Evolutionary conservation across 35 echinoderm and acorn worm genomes (phyloP).

Genomic region (Anneissia japonica): DNA sequence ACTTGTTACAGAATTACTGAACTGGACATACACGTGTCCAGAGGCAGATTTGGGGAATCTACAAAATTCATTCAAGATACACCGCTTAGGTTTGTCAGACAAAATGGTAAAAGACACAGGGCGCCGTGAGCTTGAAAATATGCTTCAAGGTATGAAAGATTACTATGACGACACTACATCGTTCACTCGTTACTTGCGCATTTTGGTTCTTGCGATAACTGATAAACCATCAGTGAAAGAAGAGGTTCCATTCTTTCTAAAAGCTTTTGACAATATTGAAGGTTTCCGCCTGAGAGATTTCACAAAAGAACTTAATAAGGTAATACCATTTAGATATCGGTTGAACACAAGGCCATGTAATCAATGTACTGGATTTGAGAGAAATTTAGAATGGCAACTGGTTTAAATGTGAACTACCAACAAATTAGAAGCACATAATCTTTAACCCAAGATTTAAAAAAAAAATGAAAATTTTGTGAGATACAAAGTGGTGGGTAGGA

Average conservation of each 20-base stretch:
- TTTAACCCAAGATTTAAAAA: no score
- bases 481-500: no score
- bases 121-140: not conserved
- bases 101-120: not conserved
- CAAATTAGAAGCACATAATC: no score
- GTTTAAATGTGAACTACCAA: no score
- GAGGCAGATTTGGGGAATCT: not conserved
- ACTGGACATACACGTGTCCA: not conserved
- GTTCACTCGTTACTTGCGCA: slow-evolving; percentile 49
- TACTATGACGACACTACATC: slow-evolving; percentile 49
- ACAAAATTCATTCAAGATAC: not conserved
- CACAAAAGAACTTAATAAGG: slow-evolving; percentile 22
- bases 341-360: slow-evolving; percentile 20
- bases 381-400: slow-evolving; percentile 58
- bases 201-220: not conserved
- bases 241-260: not conserved
- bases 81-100: not conserved
- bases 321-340: slow-evolving; percentile 39
- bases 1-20: slow-evolving; percentile 32
- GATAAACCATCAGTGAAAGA: not conserved
- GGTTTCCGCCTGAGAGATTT: slow-evolving; percentile 59
- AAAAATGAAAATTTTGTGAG: no score
- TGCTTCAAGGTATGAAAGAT: not conserved
- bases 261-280: slow-evolving; percentile 10
- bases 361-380: not conserved